A percentile compares a stretch with the other conserved stretches of the same genome.
Evolutionary conservation across 2,113 vertebrate species (phyloP).

Genomic region (Oryzias melastigma): DNA sequence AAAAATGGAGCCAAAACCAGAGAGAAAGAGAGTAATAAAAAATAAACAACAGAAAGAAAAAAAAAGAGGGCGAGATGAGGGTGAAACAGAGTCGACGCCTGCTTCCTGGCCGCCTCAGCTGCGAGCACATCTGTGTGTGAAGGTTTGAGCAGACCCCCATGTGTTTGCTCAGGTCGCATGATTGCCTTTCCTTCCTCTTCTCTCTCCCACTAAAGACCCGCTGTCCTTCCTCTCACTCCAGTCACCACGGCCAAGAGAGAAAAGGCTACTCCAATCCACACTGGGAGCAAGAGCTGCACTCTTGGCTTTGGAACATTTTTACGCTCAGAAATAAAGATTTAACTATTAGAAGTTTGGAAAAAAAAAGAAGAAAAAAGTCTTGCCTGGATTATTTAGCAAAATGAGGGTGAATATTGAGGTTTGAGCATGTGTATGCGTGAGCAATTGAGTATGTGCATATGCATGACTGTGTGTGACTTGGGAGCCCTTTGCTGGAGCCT

Average conservation of each 20-base stretch:
- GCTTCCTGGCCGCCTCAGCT: slow-evolving; percentile 82
- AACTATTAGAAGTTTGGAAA: neutral
- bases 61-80: slow-evolving; percentile 55
- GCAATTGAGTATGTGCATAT: slow-evolving; percentile 48
- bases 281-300: slow-evolving; percentile 29
- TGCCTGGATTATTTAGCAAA: slow-evolving; percentile 19
- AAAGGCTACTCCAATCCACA: slow-evolving; percentile 38
- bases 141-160: slow-evolving; percentile 69
- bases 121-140: slow-evolving; percentile 77
- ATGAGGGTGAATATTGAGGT: slow-evolving; percentile 33
- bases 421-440: slow-evolving; percentile 35
- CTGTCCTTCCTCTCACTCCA: slow-evolving; percentile 80
- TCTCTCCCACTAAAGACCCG: slow-evolving; percentile 73
- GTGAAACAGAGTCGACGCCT: slow-evolving; percentile 67
- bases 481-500: slow-evolving; percentile 59
- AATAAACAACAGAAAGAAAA: slow-evolving; percentile 43
- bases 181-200: slow-evolving; percentile 84
- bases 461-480: slow-evolving; percentile 64
- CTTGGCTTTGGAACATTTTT: slow-evolving; percentile 46
- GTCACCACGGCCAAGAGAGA: slow-evolving; percentile 54
- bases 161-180: slow-evolving; percentile 79
- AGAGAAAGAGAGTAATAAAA: slow-evolving; percentile 21
- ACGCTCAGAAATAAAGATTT: slow-evolving; percentile 9
- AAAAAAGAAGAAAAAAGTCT: neutral
- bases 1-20: slow-evolving; percentile 1